phyloP scores from a whole-genome alignment of 2,888 invertebrate species.

The Baccha elongata region DNA sequence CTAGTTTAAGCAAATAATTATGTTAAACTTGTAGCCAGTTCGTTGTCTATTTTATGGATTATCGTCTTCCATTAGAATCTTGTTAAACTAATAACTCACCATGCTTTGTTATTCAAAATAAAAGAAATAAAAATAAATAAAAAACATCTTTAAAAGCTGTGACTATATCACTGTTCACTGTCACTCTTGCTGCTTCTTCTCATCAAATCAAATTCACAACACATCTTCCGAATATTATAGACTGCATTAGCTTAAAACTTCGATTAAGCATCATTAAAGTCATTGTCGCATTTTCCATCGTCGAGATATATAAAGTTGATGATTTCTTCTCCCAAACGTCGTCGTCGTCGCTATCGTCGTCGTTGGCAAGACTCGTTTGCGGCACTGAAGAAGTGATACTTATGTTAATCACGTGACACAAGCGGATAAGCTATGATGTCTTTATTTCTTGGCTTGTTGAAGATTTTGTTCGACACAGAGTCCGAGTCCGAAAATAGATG shows the following conservation, averaged over 20 bases:
- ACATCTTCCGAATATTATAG: conserved; percentile 36
- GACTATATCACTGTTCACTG: conserved; percentile 28
- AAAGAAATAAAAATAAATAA: background rate
- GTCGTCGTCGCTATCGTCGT: too few species aligned
- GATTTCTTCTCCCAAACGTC: conserved; percentile 3
- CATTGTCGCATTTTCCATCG: conserved; percentile 25
- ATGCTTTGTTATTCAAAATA: conserved; percentile 49
- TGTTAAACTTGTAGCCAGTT: conserved; percentile 56
- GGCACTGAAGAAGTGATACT: conserved; percentile 31
- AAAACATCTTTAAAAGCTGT: conserved; percentile 6
- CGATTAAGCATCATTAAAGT: conserved; percentile 60
- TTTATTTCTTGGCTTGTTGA: conserved; percentile 30
- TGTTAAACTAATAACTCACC: conserved; percentile 56
- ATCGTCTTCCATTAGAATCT: conserved; percentile 7
- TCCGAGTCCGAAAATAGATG: conserved; percentile 1
- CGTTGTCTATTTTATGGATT: conserved; percentile 26
- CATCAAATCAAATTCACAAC: conserved; percentile 45
- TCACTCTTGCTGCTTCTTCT: conserved; percentile 26
- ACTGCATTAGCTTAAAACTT: conserved; percentile 61
- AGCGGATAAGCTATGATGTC: conserved; percentile 21
- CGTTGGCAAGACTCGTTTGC: background rate
- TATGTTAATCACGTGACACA: conserved; percentile 50
- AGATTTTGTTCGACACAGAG: conserved; percentile 10
- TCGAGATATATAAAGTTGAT: background rate
- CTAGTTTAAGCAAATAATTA: conserved; percentile 59